These are phyloP conservation scores for Ibidorhyncha struthersii DNA, from an alignment of 2,113 vertebrate species.

Conservation along the genomic window DNA sequence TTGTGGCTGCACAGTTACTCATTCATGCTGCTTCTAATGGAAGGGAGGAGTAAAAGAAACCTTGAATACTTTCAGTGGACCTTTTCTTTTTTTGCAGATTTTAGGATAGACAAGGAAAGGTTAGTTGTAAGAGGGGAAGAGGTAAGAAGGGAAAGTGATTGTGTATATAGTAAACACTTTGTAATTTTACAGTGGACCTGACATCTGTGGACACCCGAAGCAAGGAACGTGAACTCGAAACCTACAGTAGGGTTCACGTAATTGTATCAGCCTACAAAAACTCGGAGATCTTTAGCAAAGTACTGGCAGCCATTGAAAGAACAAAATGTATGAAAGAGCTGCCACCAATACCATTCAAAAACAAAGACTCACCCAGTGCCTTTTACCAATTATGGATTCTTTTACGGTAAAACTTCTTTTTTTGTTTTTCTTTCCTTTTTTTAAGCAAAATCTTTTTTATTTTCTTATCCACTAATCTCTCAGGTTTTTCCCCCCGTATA, in stretches of 20 bases:
- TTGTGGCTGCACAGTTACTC: not conserved
- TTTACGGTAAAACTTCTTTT: constrained; percentile 78
- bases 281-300: constrained; percentile 79
- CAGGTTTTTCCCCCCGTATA: not conserved
- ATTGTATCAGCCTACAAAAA: constrained; percentile 82
- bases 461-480: not conserved
- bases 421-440: fast-evolving
- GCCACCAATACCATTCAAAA: constrained; percentile 88
- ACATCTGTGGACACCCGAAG: constrained; percentile 92
- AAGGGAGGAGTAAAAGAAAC: not conserved
- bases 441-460: not conserved
- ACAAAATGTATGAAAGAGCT: constrained; percentile 73
- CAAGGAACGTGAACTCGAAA: constrained; percentile 88
- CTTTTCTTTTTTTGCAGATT: not conserved
- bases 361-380: constrained; percentile 83
- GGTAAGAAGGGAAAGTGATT: not conserved
- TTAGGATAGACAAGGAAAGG: not conserved
- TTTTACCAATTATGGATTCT: constrained; percentile 84
- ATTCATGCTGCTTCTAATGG: not conserved
- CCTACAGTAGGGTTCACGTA: constrained; percentile 86
- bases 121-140: not conserved
- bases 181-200: constrained; percentile 85
- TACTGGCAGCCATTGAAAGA: constrained; percentile 77
- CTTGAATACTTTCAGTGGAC: not conserved
- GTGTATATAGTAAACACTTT: not conserved